A percentile compares a stretch with the other conserved stretches of the same genome.
Conservation (phyloP, 2,888 invertebrate species). For the Pediacus dermestoides region DNA sequence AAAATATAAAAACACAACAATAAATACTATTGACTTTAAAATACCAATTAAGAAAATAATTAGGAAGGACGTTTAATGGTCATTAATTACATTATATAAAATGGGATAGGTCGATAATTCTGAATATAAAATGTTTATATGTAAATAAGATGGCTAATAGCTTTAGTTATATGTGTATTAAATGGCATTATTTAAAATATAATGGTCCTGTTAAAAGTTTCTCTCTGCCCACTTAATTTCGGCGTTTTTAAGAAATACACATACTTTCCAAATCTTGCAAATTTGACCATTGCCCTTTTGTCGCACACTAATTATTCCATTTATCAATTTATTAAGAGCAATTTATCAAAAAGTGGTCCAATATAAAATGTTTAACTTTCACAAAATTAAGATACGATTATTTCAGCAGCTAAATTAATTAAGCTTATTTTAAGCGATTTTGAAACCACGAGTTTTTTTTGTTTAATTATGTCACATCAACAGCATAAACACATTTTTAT, state of each 20-base stretch:
- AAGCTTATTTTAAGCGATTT: slow-evolving; percentile 18
- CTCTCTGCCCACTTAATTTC: slow-evolving; percentile 14
- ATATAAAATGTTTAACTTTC: slow-evolving; percentile 17
- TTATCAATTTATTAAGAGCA: slow-evolving; percentile 15
- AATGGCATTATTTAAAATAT: slow-evolving; percentile 18
- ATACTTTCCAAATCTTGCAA: slow-evolving; percentile 14
- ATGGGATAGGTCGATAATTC: slow-evolving; percentile 2
- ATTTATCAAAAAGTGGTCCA: slow-evolving; percentile 21
- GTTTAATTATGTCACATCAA: neutral
- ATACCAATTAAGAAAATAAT: slow-evolving; percentile 2
- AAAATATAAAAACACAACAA: slow-evolving; percentile 1
- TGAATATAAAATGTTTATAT: slow-evolving; percentile 12
- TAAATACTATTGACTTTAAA: neutral
- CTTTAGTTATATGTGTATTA: slow-evolving; percentile 16
- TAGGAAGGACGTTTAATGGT: slow-evolving; percentile 1
- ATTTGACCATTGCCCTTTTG: slow-evolving; percentile 17
- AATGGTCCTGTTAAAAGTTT: slow-evolving; percentile 18
- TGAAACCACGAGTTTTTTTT: slow-evolving; percentile 11
- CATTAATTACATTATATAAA: slow-evolving; percentile 1
- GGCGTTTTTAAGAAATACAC: slow-evolving; percentile 6
- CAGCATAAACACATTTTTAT: too few relatives aligned
- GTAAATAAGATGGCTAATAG: slow-evolving; percentile 20
- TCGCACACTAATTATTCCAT: slow-evolving; percentile 9
- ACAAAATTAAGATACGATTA: slow-evolving; percentile 19
- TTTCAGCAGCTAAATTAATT: slow-evolving; percentile 18